Percentiles rank a stretch among this genome's conserved stretches.
Evolutionary conservation across 2,113 vertebrate species (phyloP).

Genomic region (Carlito syrichta): DNA sequence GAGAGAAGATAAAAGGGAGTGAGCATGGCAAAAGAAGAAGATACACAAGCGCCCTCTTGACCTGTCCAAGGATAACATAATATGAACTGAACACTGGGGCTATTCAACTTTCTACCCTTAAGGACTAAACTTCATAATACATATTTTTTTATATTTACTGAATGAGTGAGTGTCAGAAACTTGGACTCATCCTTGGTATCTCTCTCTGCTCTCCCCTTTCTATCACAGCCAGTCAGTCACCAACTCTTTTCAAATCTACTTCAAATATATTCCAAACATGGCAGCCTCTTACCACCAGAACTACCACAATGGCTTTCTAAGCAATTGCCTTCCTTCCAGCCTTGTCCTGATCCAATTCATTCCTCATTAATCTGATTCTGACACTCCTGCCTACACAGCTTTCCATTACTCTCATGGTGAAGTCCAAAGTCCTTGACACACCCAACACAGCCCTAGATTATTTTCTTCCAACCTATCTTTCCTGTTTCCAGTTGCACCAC

Average conservation of each 20-base stretch:
- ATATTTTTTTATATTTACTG: not conserved
- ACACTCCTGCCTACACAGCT: not conserved
- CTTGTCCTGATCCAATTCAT: not conserved
- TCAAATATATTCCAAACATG: not conserved
- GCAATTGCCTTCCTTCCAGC: not conserved
- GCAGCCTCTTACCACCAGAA: not conserved
- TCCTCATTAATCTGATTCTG: not conserved
- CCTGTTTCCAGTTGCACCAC: not conserved
- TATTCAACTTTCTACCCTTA: not conserved
- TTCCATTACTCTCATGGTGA: not conserved
- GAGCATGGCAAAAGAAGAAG: not conserved
- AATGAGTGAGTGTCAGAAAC: not conserved
- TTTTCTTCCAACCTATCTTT: not conserved
- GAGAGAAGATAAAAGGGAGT: not conserved
- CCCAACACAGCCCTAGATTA: not conserved
- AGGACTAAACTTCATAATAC: not conserved
- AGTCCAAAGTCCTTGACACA: constrained; percentile 5
- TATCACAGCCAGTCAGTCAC: not conserved
- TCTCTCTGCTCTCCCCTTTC: not conserved
- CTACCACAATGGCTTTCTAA: not conserved
- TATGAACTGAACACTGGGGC: not conserved
- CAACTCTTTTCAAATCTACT: not conserved
- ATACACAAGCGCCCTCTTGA: not conserved
- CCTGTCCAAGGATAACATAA: not conserved
- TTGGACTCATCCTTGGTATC: not conserved